A percentile compares a stretch with the other conserved stretches of the same genome.
Evolutionary conservation across 2,797 vertebrate genomes (phyloP).

Genomic region (Mormyrops attenuatus): DNA sequence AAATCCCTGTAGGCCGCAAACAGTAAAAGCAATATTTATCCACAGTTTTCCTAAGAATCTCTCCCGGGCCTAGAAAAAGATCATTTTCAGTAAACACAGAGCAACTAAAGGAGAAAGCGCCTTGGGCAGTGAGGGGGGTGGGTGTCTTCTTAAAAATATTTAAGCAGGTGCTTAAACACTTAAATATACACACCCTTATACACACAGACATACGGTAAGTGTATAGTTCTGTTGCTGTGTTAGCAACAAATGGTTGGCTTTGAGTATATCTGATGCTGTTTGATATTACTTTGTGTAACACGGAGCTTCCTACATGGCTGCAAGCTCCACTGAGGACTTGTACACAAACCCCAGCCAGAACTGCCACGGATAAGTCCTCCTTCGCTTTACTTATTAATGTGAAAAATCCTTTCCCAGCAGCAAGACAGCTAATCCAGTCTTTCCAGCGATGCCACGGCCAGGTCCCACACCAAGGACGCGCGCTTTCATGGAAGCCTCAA

Average conservation of each 20-base stretch:
- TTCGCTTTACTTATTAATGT: conserved; percentile 75
- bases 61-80: conserved; percentile 32
- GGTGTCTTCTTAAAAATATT: not conserved
- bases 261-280: not conserved
- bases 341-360: conserved; percentile 18
- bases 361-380: conserved; percentile 64
- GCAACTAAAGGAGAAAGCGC: not conserved
- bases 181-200: not conserved
- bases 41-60: conserved; percentile 37
- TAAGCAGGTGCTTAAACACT: not conserved
- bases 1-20: conserved; percentile 37
- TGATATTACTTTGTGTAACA: not conserved
- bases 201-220: not conserved
- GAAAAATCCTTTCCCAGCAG: conserved; percentile 54
- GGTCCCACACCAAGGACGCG: not conserved
- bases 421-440: conserved; percentile 41
- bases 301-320: not conserved
- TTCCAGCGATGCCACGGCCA: not conserved
- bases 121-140: not conserved
- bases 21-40: conserved; percentile 43
- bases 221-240: not conserved
- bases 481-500: conserved; percentile 68
- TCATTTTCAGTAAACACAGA: conserved; percentile 25
- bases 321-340: not conserved
- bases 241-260: not conserved